Percentiles rank a stretch among this genome's conserved stretches.
phyloP scores from a whole-genome alignment of 2,113 vertebrate species.

The Anhinga anhinga region DNA sequence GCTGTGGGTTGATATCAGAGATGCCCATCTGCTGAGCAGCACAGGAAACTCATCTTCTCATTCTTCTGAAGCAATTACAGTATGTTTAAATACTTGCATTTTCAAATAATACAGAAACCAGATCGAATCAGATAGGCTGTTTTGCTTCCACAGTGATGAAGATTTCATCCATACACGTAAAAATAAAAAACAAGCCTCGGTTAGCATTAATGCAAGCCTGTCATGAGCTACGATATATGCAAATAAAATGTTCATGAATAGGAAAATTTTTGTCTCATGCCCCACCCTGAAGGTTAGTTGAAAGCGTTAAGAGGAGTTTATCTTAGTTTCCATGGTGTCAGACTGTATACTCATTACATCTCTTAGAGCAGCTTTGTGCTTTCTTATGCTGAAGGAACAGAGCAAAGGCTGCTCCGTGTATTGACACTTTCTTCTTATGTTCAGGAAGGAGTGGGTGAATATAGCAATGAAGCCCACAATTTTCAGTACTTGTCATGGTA shows the following conservation, averaged over 20 bases:
- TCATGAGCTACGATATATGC: background rate
- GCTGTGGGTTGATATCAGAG: background rate
- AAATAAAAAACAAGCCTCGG: background rate
- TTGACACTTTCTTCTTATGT: constrained; percentile 58
- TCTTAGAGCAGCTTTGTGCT: constrained; percentile 38
- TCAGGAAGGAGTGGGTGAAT: constrained; percentile 66
- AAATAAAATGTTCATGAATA: background rate
- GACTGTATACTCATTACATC: constrained; percentile 45
- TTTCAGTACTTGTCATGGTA: constrained; percentile 66
- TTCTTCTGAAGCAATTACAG: background rate
- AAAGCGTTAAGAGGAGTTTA: constrained; percentile 53
- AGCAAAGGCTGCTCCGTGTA: constrained; percentile 66
- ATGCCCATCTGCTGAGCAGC: background rate
- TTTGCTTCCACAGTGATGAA: background rate
- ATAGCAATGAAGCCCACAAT: constrained; percentile 66
- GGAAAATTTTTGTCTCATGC: background rate
- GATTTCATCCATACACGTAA: background rate
- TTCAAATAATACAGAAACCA: background rate
- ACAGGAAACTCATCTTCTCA: background rate
- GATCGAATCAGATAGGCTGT: background rate
- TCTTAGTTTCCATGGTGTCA: constrained; percentile 63
- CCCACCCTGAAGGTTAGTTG: constrained; percentile 7
- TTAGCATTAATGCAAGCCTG: background rate
- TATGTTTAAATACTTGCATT: background rate
- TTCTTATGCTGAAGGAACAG: constrained; percentile 38